phyloP scores from a whole-genome alignment of 2,888 invertebrate genomes.

The Amblyteles armatorius region DNA sequence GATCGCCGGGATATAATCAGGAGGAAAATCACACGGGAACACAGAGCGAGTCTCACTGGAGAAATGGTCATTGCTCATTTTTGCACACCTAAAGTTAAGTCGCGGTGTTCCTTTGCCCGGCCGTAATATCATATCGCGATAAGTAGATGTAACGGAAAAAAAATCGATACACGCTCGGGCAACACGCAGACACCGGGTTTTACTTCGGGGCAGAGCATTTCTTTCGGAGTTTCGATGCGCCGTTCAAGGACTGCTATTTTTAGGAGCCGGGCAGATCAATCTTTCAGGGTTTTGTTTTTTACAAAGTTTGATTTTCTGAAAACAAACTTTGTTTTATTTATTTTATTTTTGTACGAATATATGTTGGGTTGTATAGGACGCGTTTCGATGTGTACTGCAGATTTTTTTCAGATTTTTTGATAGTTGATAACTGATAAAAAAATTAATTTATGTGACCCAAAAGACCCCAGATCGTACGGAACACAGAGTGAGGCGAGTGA shows the following conservation, averaged over 20 bases:
- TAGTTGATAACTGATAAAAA: not conserved
- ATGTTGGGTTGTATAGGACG: too few relatives aligned
- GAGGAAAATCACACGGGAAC: conserved; percentile 19
- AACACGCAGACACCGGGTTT: too few relatives aligned
- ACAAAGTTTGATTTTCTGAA: too few relatives aligned
- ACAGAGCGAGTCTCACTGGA: not conserved
- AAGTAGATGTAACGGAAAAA: not conserved
- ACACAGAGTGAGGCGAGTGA: not conserved
- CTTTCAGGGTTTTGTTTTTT: too few relatives aligned
- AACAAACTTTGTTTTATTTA: too few relatives aligned
- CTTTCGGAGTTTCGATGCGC: too few relatives aligned
- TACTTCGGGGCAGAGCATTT: too few relatives aligned
- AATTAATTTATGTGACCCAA: too few relatives aligned
- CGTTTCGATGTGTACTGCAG: not conserved
- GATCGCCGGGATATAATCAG: conserved; percentile 2
- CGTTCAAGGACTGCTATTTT: too few relatives aligned
- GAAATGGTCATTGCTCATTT: conserved; percentile 55
- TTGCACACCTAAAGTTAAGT: conserved; percentile 37
- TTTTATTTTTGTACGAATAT: too few relatives aligned
- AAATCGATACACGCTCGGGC: not conserved
- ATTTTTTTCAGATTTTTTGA: not conserved
- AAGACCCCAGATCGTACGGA: not conserved
- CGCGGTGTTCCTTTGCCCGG: not conserved
- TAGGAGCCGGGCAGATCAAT: too few relatives aligned
- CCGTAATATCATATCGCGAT: conserved; percentile 1